Base-by-base conservation (phyloP, 2,797 vertebrate genomes). In the Mormyrus hasselquistii region DNA sequence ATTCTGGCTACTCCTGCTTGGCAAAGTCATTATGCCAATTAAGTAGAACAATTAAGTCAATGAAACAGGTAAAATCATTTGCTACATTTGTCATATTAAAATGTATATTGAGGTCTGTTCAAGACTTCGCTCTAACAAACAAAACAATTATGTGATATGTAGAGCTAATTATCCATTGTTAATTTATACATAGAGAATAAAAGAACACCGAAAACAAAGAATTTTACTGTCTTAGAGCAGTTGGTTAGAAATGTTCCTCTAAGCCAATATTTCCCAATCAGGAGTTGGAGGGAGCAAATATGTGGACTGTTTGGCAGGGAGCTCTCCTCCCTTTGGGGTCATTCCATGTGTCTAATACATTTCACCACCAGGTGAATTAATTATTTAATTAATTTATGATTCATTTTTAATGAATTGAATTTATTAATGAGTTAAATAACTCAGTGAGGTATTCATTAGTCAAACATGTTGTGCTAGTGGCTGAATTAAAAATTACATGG, bases 1-100 rank as follows among this genome's bases (percentile, higher is more conserved):
- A 82, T 82, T 44, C 41, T 82, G 38, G 41, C 16, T n/a, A 82
- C 38, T 82, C 19, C 76, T 82, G 38, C 76, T 82, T 44, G 69
- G 34, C 34, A 44, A 82, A 82, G 19, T 82, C 76, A 82, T 82
- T 82, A 82, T 82, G 76, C 41, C 76, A 82, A 82, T 82, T 82
- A 82, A 82, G 38, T n/a, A n/a, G 38, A 82, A 8, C 76, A 82
- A 82, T 82, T 82, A 82, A 82, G 16, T n/a, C 1, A 16, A 8
- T 4, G 41, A 82, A 44, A 47, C 76, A 47, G 76, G 41, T 47
- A n/a, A 82, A 82, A 44, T 82, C 5, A 82, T 82, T 2, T 82
- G 19, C 41, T 29, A 79, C 73, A 44, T 79, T 79, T 79, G 73
- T 79, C 76, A 44, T 44, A 47, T 82, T 82, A 47, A 47, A 82